These are phyloP conservation scores for Okapia johnstoni DNA, from an alignment of 2,113 vertebrate species.

Conservation along the genomic window DNA sequence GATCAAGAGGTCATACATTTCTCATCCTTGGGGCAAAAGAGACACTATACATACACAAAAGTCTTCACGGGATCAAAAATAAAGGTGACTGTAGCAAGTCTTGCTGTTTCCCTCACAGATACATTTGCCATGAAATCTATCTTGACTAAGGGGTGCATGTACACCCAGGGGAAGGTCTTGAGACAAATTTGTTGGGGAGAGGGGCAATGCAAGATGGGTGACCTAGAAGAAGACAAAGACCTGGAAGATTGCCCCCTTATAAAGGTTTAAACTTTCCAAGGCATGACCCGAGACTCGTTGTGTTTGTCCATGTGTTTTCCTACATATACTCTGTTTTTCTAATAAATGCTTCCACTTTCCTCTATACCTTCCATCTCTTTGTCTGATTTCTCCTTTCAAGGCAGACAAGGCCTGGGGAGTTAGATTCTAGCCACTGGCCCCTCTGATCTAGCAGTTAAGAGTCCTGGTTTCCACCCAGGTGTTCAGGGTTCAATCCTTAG, in stretches of 20 bases:
- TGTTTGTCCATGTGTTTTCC: neutral
- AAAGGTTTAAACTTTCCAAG: neutral
- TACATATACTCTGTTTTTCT: neutral
- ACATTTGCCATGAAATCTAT: neutral
- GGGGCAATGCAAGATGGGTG: neutral
- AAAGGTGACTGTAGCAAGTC: neutral
- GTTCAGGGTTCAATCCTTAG: neutral
- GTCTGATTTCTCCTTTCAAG: neutral
- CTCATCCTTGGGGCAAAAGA: neutral
- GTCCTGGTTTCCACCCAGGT: neutral
- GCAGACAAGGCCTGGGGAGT: neutral
- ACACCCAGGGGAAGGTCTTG: neutral
- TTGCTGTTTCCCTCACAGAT: neutral
- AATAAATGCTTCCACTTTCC: neutral
- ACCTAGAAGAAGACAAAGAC: neutral
- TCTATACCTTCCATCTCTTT: neutral
- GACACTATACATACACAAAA: neutral
- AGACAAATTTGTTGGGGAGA: neutral
- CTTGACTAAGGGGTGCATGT: neutral
- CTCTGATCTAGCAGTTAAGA: neutral
- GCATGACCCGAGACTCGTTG: neutral
- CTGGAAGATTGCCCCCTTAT: neutral
- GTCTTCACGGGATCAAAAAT: neutral
- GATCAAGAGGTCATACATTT: neutral
- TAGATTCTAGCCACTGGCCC: neutral